These are phyloP conservation scores for Cebus imitator DNA, from an alignment of 2,113 vertebrate species.

Conservation along the genomic window DNA sequence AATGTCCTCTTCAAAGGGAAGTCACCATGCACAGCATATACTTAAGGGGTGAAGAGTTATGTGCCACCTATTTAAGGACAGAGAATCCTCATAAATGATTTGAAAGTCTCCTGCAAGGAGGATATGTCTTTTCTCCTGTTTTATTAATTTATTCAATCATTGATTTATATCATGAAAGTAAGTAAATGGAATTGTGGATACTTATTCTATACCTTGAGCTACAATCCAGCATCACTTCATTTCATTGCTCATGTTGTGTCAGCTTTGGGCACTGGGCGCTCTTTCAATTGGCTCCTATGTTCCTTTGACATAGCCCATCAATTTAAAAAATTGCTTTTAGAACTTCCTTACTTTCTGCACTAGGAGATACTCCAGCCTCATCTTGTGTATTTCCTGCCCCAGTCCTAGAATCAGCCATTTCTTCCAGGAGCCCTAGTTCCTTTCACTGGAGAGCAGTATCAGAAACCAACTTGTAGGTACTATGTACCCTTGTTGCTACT, in stretches of 20 bases:
- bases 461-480: neutral
- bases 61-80: neutral
- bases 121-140: neutral
- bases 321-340: neutral
- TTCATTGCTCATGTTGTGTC: neutral
- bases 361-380: neutral
- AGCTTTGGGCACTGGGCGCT: neutral
- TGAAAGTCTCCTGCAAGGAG: neutral
- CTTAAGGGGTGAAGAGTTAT: neutral
- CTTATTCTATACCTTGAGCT: neutral
- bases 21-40: neutral
- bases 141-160: neutral
- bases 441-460: neutral
- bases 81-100: neutral
- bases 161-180: neutral
- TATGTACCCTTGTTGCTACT: neutral
- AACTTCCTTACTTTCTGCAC: neutral
- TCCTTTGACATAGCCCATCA: neutral
- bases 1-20: neutral
- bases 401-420: neutral
- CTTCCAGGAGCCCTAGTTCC: neutral
- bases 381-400: neutral
- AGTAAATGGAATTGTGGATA: neutral
- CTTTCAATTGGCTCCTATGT: neutral
- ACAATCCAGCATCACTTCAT: neutral